Evolutionary conservation across 2,797 vertebrate species (phyloP).

Genomic region (Spheniscus humboldti): DNA sequence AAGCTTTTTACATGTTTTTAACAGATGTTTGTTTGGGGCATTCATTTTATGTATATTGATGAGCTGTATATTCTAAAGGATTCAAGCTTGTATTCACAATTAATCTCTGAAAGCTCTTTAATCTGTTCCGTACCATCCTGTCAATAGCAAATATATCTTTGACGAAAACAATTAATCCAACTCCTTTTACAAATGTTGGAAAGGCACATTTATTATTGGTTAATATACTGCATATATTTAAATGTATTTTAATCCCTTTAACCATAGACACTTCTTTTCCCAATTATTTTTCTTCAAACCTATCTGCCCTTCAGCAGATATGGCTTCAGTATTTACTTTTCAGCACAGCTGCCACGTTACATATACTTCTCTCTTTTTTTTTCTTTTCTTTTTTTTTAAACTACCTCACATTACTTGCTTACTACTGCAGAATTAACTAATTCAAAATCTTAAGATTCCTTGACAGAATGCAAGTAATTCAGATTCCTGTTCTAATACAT

Average conservation of each 20-base stretch:
- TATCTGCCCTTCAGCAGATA: not conserved
- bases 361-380: not conserved
- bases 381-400: not conserved
- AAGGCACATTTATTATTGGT: not conserved
- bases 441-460: not conserved
- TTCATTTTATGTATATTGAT: not conserved
- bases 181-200: not conserved
- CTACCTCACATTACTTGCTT: not conserved
- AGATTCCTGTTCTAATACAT: not conserved
- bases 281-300: constrained; percentile 13
- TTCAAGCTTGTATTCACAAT: not conserved
- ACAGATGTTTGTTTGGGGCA: not conserved
- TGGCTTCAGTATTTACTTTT: not conserved
- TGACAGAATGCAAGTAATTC: not conserved
- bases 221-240: not conserved
- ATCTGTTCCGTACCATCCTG: not conserved
- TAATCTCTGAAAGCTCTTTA: constrained; percentile 14
- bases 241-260: constrained; percentile 7
- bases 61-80: not conserved
- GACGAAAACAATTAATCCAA: not conserved
- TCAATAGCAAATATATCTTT: not conserved
- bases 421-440: not conserved
- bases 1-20: not conserved
- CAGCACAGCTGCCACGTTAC: not conserved
- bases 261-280: not conserved